A percentile compares a stretch with the other conserved stretches of the same genome.
These are phyloP conservation scores for Protonemura montana DNA, from an alignment of 2,888 invertebrate genomes.

Conservation along the genomic window DNA sequence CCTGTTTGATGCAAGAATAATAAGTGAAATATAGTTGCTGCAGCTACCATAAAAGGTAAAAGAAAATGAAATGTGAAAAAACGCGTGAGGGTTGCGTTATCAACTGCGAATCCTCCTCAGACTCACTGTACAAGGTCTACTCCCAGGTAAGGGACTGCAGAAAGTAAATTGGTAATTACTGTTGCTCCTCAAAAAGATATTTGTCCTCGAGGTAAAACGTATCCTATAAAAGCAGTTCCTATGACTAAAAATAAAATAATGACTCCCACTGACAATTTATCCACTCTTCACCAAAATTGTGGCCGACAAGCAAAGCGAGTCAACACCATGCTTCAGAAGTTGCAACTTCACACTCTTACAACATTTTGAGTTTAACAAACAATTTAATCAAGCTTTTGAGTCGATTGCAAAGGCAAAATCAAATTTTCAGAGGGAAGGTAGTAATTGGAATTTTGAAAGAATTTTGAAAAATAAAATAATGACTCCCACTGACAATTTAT, in stretches of 20 bases:
- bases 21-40: slow-evolving; percentile 70
- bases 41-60: slow-evolving; percentile 72
- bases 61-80: slow-evolving; percentile 80
- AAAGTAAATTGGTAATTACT: slow-evolving; percentile 79
- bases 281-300: too few species aligned
- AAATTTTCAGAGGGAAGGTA: too few species aligned
- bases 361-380: too few species aligned
- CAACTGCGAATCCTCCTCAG: slow-evolving; percentile 79
- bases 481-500: too few species aligned
- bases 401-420: too few species aligned
- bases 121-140: slow-evolving; percentile 71
- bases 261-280: too few species aligned
- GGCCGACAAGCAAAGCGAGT: too few species aligned
- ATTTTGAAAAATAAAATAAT: too few species aligned
- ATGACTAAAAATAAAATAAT: slow-evolving; percentile 73
- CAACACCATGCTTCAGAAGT: too few species aligned
- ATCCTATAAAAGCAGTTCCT: slow-evolving; percentile 79
- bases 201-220: slow-evolving; percentile 75
- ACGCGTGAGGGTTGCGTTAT: slow-evolving; percentile 78
- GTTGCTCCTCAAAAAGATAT: slow-evolving; percentile 84
- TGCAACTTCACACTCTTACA: too few species aligned
- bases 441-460: too few species aligned
- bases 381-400: too few species aligned
- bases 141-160: slow-evolving; percentile 75
- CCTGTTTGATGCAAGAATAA: slow-evolving; percentile 72